Base-by-base conservation (phyloP, 2,797 vertebrate species). In the Mallotus villosus region DNA sequence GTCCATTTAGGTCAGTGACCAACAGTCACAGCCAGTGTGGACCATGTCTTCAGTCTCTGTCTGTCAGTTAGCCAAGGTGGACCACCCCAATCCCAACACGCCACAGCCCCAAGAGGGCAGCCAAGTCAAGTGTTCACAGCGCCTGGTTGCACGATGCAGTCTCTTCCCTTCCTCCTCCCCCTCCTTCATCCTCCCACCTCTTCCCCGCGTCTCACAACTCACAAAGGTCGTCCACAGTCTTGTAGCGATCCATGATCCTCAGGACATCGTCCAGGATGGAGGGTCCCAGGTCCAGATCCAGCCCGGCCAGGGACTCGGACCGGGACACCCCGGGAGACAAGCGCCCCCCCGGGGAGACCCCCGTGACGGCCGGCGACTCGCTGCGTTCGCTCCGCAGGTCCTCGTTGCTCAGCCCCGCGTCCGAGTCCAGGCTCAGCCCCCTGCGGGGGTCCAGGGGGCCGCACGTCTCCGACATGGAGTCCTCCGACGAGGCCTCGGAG, bases 241-340 rank as follows among this genome's bases (percentile, higher is more conserved):
- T 94, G 86, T 94, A 95, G 70, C 91, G 92, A 82, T 95, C 94
- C 94, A 95, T 95, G 86, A 95, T 95, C 21, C 90, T 84, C 57
- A 95, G 85, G 61, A 95, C 91, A 1, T 95, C 94, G 60, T 95
- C 94, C 82, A 95, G 80, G 75, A 95, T 95, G 72, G 94, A 95
- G 0, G 94, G 94, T n/a, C 94, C 94, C 73, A 95, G 85, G 29
- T 95, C 94, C 75, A 95, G 88, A 78, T 95, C 81, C 24, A 95
- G 70, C 1, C 88, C 89, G 1, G 74, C 80, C 73, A 94, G 73
- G 1, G 93, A 94, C 72, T 93, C 92, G 0, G 92, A 93, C 11
- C 86, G 87, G 5, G 90, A 75, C 67, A 93, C 81, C 8, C 58
- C 9, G 3, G 82, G 19, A 0, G 85, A 25, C 12, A 34, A n/a